Percentiles rank a stretch among this genome's conserved stretches.
These are phyloP conservation scores for Netelia inedita DNA, from an alignment of 2,888 invertebrate genomes.

Conservation along the genomic window DNA sequence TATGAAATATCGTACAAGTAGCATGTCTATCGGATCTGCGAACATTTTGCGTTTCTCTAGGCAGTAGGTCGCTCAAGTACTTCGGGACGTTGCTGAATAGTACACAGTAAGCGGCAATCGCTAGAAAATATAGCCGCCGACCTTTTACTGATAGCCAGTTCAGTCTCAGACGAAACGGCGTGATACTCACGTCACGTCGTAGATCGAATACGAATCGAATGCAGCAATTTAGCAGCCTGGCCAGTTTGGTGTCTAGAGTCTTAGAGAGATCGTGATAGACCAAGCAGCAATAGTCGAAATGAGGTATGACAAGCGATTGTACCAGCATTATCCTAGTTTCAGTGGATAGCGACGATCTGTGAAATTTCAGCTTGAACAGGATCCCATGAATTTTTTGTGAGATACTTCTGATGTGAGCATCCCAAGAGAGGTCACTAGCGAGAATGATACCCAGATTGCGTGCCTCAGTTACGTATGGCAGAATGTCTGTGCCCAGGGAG, in stretches of 20 bases:
- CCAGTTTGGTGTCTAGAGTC: constrained; percentile 18
- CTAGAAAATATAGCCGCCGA: background rate
- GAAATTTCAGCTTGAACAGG: constrained; percentile 19
- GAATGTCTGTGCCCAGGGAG: no score
- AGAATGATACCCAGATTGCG: no score
- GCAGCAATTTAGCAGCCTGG: constrained; percentile 1
- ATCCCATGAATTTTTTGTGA: constrained; percentile 17
- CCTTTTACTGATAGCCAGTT: constrained; percentile 21
- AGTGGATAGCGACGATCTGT: background rate
- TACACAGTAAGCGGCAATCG: no score
- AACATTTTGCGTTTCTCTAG: no score
- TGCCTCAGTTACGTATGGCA: no score
- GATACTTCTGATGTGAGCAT: no score
- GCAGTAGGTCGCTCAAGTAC: no score
- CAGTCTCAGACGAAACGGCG: constrained; percentile 37
- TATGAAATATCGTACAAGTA: no score
- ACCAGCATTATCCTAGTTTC: constrained; percentile 8
- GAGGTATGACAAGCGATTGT: constrained; percentile 6
- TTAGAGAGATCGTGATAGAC: constrained; percentile 22
- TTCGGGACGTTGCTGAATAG: no score
- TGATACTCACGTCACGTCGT: constrained; percentile 15
- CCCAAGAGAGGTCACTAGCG: no score
- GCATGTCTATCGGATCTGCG: no score
- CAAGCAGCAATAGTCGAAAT: constrained; percentile 40
- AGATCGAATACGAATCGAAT: constrained; percentile 49